Conservation (phyloP, 2,113 vertebrate genomes). For the Nycticebus coucang region DNA sequence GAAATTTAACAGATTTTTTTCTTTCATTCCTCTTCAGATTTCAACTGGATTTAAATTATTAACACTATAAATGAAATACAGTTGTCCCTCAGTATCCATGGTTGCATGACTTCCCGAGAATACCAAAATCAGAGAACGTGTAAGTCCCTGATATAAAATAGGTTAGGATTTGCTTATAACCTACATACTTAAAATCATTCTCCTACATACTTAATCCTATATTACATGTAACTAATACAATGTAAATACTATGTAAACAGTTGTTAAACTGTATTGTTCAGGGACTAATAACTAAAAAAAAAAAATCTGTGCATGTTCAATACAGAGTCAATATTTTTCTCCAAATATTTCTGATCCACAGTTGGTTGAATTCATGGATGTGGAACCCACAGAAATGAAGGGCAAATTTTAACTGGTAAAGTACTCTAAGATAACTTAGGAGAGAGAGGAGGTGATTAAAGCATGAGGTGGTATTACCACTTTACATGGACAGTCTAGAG, state of each 20-base stretch:
- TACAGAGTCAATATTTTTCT: background rate
- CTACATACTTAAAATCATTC: background rate
- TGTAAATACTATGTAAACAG: background rate
- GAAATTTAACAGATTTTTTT: background rate
- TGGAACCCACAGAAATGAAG: background rate
- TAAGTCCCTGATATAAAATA: background rate
- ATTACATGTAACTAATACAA: background rate
- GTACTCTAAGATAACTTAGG: background rate
- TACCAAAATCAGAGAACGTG: background rate
- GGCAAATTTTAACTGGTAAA: background rate
- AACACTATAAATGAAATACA: background rate
- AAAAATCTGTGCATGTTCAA: background rate
- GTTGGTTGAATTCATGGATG: background rate
- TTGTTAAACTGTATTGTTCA: background rate
- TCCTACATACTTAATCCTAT: background rate
- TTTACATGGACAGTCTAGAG: fast-evolving
- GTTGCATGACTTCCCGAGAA: background rate
- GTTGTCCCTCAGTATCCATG: background rate
- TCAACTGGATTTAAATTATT: background rate
- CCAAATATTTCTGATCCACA: background rate
- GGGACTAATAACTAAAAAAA: background rate
- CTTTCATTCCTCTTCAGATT: background rate
- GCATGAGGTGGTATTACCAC: background rate
- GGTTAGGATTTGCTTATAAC: background rate
- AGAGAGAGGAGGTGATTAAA: background rate